Percentiles rank a stretch among this genome's conserved stretches.
Evolutionary conservation across 2,888 invertebrate species (phyloP).

Genomic region (Ditula angustiorana): DNA sequence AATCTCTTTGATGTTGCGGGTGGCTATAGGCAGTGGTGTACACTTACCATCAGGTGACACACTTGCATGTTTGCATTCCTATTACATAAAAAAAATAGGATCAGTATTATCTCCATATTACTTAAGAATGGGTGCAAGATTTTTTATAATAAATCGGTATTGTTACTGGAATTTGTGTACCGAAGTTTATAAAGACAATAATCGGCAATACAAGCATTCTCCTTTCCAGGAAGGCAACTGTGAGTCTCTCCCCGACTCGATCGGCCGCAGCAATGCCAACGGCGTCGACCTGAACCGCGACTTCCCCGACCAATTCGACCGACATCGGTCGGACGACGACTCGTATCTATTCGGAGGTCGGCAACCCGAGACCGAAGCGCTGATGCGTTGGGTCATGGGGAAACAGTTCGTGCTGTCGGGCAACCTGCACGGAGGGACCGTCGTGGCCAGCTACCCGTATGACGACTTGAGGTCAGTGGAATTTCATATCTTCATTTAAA

Average conservation of each 20-base stretch:
- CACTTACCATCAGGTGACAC: too few relatives aligned
- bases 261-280: slow-evolving; percentile 93
- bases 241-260: slow-evolving; percentile 87
- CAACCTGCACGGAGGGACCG: slow-evolving; percentile 97
- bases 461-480: slow-evolving; percentile 93
- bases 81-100: too few relatives aligned
- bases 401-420: slow-evolving; percentile 97
- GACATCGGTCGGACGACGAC: slow-evolving; percentile 62
- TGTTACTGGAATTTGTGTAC: too few relatives aligned
- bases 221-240: slow-evolving; percentile 91
- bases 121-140: too few relatives aligned
- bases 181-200: too few relatives aligned
- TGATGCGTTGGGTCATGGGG: slow-evolving; percentile 95
- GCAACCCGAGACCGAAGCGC: slow-evolving; percentile 94
- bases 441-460: slow-evolving; percentile 99
- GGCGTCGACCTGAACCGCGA: slow-evolving; percentile 95
- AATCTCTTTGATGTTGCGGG: too few relatives aligned
- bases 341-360: slow-evolving; percentile 84
- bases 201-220: too few relatives aligned
- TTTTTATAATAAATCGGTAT: too few relatives aligned
- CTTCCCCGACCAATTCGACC: slow-evolving; percentile 95
- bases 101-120: too few relatives aligned
- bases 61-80: too few relatives aligned
- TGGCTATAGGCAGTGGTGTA: too few relatives aligned
- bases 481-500: too few relatives aligned